These are phyloP conservation scores for Ancistrus triradiatus DNA, from an alignment of 2,113 vertebrate species.

Conservation along the genomic window DNA sequence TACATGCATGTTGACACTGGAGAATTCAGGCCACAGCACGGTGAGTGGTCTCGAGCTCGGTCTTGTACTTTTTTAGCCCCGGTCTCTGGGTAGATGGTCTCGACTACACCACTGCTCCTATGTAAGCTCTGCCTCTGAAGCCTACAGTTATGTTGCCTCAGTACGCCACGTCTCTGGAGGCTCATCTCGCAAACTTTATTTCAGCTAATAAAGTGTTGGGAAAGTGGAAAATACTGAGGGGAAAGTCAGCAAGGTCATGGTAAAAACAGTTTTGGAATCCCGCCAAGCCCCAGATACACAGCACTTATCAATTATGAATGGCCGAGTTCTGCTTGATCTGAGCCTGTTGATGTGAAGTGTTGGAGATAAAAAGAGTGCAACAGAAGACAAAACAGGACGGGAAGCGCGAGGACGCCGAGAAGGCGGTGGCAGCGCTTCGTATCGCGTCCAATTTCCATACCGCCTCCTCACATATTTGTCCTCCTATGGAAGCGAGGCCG, in stretches of 20 bases:
- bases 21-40: too few species aligned
- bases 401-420: not conserved
- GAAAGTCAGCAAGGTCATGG: constrained; percentile 17
- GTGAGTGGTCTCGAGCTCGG: not conserved
- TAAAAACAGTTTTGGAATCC: constrained; percentile 20
- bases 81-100: not conserved
- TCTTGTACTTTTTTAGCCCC: not conserved
- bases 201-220: constrained; percentile 22
- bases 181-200: constrained; percentile 25
- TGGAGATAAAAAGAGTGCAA: constrained; percentile 4
- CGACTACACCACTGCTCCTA: not conserved
- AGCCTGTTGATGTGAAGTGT: constrained; percentile 17
- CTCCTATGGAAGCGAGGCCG: too few species aligned
- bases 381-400: constrained; percentile 2
- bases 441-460: too few species aligned
- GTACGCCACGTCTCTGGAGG: constrained; percentile 1
- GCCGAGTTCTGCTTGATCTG: constrained; percentile 27
- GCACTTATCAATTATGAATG: constrained; percentile 33
- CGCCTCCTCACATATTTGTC: too few species aligned
- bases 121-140: not conserved
- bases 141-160: not conserved
- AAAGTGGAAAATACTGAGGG: not conserved
- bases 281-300: constrained; percentile 14
- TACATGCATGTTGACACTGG: too few species aligned
- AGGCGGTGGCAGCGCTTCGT: too few species aligned